Conservation (phyloP, 2,113 vertebrate genomes). For the Corythoichthys haematopterus region DNA sequence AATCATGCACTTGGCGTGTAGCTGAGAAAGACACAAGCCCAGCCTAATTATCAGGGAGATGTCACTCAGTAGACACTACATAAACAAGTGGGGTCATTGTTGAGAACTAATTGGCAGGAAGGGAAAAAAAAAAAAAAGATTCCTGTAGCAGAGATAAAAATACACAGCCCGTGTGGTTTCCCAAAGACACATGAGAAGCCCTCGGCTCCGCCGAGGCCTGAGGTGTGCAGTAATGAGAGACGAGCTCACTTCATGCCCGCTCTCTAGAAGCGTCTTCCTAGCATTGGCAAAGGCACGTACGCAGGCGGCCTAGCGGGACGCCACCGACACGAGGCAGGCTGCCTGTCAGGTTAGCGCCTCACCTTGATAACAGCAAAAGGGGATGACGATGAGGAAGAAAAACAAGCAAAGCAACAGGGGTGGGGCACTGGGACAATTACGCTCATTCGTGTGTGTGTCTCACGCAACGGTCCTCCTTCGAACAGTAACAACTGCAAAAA, state of each 20-base stretch:
- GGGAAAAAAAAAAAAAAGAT: constrained; percentile 25
- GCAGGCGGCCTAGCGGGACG: constrained; percentile 47
- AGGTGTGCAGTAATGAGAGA: constrained; percentile 67
- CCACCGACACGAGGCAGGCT: constrained; percentile 56
- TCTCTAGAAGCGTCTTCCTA: constrained; percentile 49
- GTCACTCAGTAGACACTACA: constrained; percentile 61
- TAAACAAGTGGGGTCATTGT: constrained; percentile 63
- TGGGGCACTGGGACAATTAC: constrained; percentile 49
- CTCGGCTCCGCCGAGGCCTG: constrained; percentile 42
- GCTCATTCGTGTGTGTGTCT: constrained; percentile 37
- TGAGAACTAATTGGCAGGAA: constrained; percentile 64
- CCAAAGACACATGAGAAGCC: constrained; percentile 41
- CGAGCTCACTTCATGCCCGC: constrained; percentile 41
- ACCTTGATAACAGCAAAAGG: constrained; percentile 63
- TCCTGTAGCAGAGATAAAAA: constrained; percentile 54
- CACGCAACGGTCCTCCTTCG: constrained; percentile 62
- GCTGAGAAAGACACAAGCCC: constrained; percentile 35
- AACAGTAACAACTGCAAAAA: constrained; percentile 71
- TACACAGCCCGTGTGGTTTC: constrained; percentile 54
- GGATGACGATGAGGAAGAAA: constrained; percentile 55
- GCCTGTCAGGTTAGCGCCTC: constrained; percentile 61
- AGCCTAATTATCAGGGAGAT: constrained; percentile 56
- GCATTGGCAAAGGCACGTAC: constrained; percentile 27
- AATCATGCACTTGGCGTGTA: constrained; percentile 44
- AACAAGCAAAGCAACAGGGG: constrained; percentile 57